Evolutionary conservation across 2,113 vertebrate genomes (phyloP).

Genomic region (Rattus rattus): DNA sequence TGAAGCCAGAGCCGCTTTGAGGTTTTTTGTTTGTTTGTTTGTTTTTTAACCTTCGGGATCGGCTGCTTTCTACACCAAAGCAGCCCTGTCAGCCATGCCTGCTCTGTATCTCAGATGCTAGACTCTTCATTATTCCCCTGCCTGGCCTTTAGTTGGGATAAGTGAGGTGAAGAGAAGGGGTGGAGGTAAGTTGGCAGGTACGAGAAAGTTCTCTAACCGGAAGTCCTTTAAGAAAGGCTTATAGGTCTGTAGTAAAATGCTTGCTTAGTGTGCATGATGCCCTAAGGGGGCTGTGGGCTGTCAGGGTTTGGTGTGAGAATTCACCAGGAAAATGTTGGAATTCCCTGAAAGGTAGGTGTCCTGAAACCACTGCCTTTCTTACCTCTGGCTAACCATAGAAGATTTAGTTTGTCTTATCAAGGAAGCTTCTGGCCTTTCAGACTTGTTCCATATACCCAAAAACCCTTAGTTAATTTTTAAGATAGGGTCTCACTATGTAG

Average conservation of each 20-base stretch:
- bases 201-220: neutral
- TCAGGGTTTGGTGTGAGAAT: neutral
- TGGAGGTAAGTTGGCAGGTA: neutral
- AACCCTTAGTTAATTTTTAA: neutral
- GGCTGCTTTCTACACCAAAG: neutral
- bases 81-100: neutral
- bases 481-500: neutral
- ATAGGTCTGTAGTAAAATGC: neutral
- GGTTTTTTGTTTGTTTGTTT: neutral
- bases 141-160: neutral
- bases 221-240: constrained; percentile 1
- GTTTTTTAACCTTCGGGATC: neutral
- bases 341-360: neutral
- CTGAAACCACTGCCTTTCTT: neutral
- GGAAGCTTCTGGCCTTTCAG: constrained; percentile 9
- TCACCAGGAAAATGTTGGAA: neutral
- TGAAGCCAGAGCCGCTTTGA: neutral
- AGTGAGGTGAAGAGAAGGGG: neutral
- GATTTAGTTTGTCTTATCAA: neutral
- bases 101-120: neutral
- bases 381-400: neutral
- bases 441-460: neutral
- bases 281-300: too few relatives aligned
- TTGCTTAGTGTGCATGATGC: neutral
- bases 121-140: neutral